phyloP scores from a whole-genome alignment of 2,888 invertebrate species.

The Drosophila atroscutellata region DNA sequence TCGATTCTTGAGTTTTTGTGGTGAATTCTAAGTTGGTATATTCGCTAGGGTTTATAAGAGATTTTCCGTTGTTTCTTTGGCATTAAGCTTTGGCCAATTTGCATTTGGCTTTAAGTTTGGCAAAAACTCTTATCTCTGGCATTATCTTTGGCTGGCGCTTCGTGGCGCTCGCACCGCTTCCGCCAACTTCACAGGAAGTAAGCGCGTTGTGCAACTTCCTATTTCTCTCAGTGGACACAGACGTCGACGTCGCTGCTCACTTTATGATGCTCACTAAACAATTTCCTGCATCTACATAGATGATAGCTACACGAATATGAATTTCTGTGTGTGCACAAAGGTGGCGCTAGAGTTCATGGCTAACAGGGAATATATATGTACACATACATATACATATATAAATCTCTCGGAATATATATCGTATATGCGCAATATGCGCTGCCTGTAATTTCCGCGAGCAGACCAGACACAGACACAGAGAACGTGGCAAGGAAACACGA shows the following conservation, averaged over 20 bases:
- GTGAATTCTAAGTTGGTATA: not conserved
- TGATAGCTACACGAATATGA: conserved; percentile 10
- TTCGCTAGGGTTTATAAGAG: not conserved
- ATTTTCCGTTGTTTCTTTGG: not conserved
- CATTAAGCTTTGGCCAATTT: conserved; percentile 5
- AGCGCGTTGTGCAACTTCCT: conserved; percentile 72
- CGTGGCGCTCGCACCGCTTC: conserved; percentile 59
- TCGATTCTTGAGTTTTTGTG: not conserved
- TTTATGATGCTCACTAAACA: conserved; percentile 76
- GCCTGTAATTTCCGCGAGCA: conserved; percentile 70
- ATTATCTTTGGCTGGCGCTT: conserved; percentile 34
- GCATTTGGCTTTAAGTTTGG: conserved; percentile 6
- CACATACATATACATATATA: conserved; percentile 1
- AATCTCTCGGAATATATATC: conserved; percentile 17
- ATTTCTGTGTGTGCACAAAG: conserved; percentile 6
- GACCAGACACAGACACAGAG: conserved; percentile 49
- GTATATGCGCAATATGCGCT: conserved; percentile 41
- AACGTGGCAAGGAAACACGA: conserved; percentile 51
- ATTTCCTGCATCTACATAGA: conserved; percentile 72
- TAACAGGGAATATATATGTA: conserved; percentile 8
- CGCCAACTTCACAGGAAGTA: conserved; percentile 65
- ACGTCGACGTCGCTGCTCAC: conserved; percentile 28
- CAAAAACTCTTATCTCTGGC: conserved; percentile 12
- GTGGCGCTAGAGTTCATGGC: conserved; percentile 1
- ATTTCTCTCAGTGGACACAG: conserved; percentile 22